Base-by-base conservation (phyloP, 1,140 invertebrate genomes). In the Magallana ariakensis region DNA sequence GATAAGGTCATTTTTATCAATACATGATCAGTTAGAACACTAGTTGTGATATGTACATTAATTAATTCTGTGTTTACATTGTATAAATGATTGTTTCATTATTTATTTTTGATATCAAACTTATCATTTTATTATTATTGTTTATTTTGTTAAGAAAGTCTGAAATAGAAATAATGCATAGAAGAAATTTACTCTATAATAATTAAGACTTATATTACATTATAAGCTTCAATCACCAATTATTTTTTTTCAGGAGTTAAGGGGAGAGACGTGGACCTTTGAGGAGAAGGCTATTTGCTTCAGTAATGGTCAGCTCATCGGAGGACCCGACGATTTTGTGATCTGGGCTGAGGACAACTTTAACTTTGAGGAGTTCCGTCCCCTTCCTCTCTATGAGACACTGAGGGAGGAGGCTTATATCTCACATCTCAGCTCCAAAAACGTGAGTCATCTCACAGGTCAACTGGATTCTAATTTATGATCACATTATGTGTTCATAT, bases 251-350 rank as follows among this genome's bases (percentile, higher is more conserved):
- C 70, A 94, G 94, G 93, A 94, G 88, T 87, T 94, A 60, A 87
- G 92, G 89, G 94, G 94, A 75, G 94, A 95, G 58, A 90, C 92
- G 6, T 95, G 95, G 95, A 87, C 87, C 13, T 95, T 95, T 88
- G 75, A 92, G 82, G 93, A 94, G 22, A 93, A 94, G 82, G 91
- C 92, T 1, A 93, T 95, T 19, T 89, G 91, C 53, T 95, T 94
- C 91, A 86, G 92, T 53, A 93, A 94, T 91, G 91, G 91, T 54
- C 60, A 92, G n/a, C 62, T 94, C 26, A 90, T 94, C 60, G 94
- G 66, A 2, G 93, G 93, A 19, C 92, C 92, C 19, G 87, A 93
- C 16, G 92, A 94, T 15, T 93, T 95, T 80, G 87, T 94, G 1
- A 33, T 62, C 10, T 95, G 94, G 94, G 94, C 94, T 19, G 90